These are phyloP conservation scores for Torymus tubicola DNA, from an alignment of 2,888 invertebrate genomes.

Conservation along the genomic window DNA sequence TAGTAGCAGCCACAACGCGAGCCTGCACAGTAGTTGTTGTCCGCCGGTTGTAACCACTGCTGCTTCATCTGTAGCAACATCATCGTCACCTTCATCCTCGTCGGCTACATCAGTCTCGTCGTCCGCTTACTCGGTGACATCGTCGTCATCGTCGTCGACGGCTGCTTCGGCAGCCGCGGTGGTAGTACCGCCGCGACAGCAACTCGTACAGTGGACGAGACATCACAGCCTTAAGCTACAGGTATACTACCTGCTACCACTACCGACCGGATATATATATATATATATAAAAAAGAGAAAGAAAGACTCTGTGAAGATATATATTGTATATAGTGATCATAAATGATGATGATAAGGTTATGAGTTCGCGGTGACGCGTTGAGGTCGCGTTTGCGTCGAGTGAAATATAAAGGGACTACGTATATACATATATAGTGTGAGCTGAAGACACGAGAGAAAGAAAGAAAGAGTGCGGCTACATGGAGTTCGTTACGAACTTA, in stretches of 20 bases:
- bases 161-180: conserved; percentile 57
- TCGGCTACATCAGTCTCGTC: not conserved
- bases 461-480: conserved; percentile 18
- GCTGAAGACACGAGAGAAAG: not conserved
- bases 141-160: conserved; percentile 60
- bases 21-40: not conserved
- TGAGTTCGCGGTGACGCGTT: too few species aligned
- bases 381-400: too few species aligned
- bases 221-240: conserved; percentile 73
- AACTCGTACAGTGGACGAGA: conserved; percentile 73
- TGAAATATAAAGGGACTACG: too few species aligned
- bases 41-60: not conserved
- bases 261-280: too few species aligned
- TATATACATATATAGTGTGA: too few species aligned
- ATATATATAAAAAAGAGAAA: too few species aligned
- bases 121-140: conserved; percentile 21
- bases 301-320: too few species aligned
- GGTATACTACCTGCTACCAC: conserved; percentile 63
- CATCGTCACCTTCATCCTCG: too few species aligned
- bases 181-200: conserved; percentile 65
- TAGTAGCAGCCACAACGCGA: conserved; percentile 14
- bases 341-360: too few species aligned
- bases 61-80: too few species aligned
- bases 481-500: conserved; percentile 57
- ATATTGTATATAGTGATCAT: too few species aligned